Evolutionary conservation across 2,113 vertebrate species (phyloP).

Genomic region (Cottus gobio): DNA sequence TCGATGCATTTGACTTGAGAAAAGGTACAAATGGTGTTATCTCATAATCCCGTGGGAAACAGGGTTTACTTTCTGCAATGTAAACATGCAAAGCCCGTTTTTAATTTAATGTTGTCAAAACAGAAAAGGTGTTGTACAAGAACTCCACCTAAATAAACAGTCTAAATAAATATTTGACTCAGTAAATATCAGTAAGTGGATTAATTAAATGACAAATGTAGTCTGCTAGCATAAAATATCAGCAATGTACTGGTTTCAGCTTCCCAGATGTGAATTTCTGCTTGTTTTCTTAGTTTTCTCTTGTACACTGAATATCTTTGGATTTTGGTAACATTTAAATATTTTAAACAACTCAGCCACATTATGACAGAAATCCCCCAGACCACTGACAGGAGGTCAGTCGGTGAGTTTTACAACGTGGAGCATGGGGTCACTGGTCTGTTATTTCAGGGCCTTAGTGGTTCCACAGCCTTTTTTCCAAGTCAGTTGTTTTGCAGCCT

Average conservation of each 20-base stretch:
- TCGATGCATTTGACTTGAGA: not conserved
- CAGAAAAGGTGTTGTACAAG: not conserved
- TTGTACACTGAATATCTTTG: not conserved
- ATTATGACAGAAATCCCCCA: not conserved
- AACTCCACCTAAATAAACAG: no score
- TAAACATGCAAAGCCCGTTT: not conserved
- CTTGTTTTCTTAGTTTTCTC: not conserved
- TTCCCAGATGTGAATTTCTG: not conserved
- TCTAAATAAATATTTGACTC: not conserved
- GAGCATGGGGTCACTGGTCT: conserved; percentile 23
- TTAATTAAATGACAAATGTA: not conserved
- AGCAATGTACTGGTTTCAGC: not conserved
- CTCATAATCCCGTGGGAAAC: not conserved
- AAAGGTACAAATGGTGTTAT: not conserved
- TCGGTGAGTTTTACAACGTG: not conserved
- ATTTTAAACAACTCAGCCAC: no score
- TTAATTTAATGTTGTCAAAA: not conserved
- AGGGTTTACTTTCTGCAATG: not conserved
- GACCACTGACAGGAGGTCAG: conserved; percentile 5
- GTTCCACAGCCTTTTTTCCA: conserved; percentile 56
- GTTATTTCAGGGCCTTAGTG: conserved; percentile 43
- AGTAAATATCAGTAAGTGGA: not conserved
- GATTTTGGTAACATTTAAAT: no score
- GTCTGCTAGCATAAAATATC: not conserved
- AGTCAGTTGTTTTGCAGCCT: conserved; percentile 41